Base-by-base conservation (phyloP, 2,888 invertebrate species). In the Agrotis exclamationis region DNA sequence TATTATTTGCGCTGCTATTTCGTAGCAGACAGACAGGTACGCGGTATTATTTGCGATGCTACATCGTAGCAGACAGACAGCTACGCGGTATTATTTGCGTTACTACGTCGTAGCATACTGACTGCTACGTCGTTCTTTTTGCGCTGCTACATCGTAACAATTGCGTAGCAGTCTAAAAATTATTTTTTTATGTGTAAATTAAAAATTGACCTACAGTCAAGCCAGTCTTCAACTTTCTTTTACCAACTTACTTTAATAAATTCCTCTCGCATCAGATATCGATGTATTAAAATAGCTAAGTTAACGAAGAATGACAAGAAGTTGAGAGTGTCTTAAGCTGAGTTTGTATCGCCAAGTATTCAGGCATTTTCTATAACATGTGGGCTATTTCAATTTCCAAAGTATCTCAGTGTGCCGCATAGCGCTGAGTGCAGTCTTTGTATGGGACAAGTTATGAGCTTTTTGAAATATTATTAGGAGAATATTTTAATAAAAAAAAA, bases 341-440 rank as follows among this genome's bases (percentile, higher is more conserved):
- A 76, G 39, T 81, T 65, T 24, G 44, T 62, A 56, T 62, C 18
- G 24, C 24, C 28, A 54, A 65, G 33, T 63, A 82, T 82, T 58
- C 51, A 47, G 59, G 54, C 65, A 59, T 76, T 82, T 76, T 84
- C 73, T 76, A 78, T 76, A 83, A 64, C 63, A 83, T 80, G 81
- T 72, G 44, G 70, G 81, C 63, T 80, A 80, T 85, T 83, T 47
- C 76, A 84, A 83, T 84, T 80, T 75, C 58, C 73, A 67, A 73
- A 84, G 76, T 85, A 80, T 83, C 74, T 67, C 24, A 74, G 72
- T 77, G 63, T 64, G 70, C 63, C 20, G 68, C 78, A 82, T 73
- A 78, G 70, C 70, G 39, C 56, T 70, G 69, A 63, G 69, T 78
- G 78, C 76, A 85, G 60, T 64, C 54, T 70, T 60, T 14, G 53